Base-by-base conservation (phyloP, 2,797 vertebrate species). In the Tiaroga cobitis region DNA sequence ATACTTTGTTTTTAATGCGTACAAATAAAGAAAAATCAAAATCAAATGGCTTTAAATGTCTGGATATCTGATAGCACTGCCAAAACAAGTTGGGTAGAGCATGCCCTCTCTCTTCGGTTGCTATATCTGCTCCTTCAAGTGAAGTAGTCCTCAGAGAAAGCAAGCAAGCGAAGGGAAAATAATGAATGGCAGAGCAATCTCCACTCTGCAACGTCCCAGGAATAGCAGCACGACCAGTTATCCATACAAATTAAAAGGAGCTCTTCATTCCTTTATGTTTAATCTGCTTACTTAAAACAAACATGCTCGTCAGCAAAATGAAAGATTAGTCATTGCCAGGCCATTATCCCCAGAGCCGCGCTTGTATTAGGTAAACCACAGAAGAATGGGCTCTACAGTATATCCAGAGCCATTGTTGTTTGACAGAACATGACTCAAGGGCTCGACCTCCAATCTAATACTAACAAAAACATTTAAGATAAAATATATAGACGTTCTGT, bases 121-220 rank as follows among this genome's bases (percentile, higher is more conserved):
- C 26, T 75, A 3, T 75, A 7, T 75, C 21, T 3, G 1, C 78
- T 43, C 26, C 78, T 80, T 80, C 19, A 78, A 32, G 15, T 80
- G 41, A 32, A 80, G 61, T 80, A 80, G 78, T 67, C 78, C 78
- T 49, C 41, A 46, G 41, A 80, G 59, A 80, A 80, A 49, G 59
- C 59, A 65, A 67, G 59, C 59, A 75, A 80, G 61, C 19, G 2
- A 43, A 32, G 46, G 75, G 67, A 69, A 69, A 74, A 78, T 84
- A 78, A 77, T 37, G 76, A 85, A 70, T 69, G 75, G 56, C 75
- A 79, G 65, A 59, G 76, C 83, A 85, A 85, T 79, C 69, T 85
- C 34, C 76, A 41, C 41, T 10, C 51, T 68, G 41, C 61, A 39
- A 67, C 19, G 29, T 61, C 59, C 29, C 72, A 65, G 21, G 73